Conservation (phyloP, 2,888 invertebrate genomes). For the Mimas tiliae region DNA sequence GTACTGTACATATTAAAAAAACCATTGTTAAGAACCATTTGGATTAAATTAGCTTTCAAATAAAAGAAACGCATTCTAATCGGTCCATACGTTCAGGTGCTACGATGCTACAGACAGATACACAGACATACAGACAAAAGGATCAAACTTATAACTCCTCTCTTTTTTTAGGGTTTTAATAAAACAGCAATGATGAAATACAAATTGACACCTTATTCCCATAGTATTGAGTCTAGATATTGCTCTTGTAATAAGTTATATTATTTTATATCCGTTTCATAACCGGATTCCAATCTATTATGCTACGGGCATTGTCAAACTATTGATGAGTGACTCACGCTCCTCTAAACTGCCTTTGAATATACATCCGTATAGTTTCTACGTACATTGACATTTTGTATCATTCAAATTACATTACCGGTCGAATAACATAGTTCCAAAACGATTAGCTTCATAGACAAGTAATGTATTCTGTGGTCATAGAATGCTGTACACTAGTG, state of each 20-base stretch:
- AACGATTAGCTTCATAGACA: background rate
- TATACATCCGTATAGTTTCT: constrained; percentile 25
- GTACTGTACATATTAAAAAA: no score
- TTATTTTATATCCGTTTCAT: background rate
- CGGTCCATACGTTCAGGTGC: no score
- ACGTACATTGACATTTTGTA: background rate
- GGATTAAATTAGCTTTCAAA: no score
- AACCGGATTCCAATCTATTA: constrained; percentile 19
- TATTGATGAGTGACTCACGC: constrained; percentile 29
- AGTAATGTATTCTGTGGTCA: background rate
- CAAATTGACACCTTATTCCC: background rate
- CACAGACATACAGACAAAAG: no score
- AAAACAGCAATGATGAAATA: no score
- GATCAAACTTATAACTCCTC: no score
- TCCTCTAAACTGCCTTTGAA: constrained; percentile 19
- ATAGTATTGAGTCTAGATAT: background rate
- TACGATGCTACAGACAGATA: no score
- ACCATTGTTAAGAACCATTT: no score
- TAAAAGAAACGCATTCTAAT: no score
- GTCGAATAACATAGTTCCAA: background rate
- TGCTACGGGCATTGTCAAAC: constrained; percentile 20
- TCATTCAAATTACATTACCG: background rate
- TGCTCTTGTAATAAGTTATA: background rate
- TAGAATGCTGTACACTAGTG: background rate
- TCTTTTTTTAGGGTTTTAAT: no score